Percentiles rank a stretch among this genome's conserved stretches.
Conservation (phyloP, 1,140 invertebrate species). For the Temnothorax longispinosus region DNA sequence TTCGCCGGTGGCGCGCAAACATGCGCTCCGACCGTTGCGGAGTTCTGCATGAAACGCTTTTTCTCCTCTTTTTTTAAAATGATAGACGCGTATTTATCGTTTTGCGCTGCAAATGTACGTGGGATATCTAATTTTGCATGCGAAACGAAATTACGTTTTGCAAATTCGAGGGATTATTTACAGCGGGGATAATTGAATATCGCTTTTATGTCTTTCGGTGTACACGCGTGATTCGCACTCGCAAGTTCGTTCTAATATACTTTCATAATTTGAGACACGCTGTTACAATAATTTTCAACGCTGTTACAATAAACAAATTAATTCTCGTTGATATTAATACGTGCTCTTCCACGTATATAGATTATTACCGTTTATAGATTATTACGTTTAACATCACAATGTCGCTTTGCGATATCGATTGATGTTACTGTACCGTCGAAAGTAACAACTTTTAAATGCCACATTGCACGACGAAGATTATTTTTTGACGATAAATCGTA, state of each 20-base stretch:
- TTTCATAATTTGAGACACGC: slow-evolving; percentile 7
- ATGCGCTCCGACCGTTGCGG: background rate
- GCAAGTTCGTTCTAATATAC: slow-evolving; percentile 6
- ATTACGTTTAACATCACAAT: slow-evolving; percentile 10
- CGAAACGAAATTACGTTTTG: slow-evolving; percentile 3
- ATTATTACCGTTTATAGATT: slow-evolving; percentile 29
- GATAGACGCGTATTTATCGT: background rate
- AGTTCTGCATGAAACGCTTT: slow-evolving; percentile 19
- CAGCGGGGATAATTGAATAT: slow-evolving; percentile 31
- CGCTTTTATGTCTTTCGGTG: background rate
- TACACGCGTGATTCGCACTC: background rate
- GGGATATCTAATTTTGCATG: slow-evolving; percentile 13
- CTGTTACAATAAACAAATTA: slow-evolving; percentile 43
- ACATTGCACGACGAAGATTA: background rate
- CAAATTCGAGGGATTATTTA: background rate
- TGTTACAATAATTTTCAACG: slow-evolving; percentile 4
- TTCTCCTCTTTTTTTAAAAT: slow-evolving; percentile 2
- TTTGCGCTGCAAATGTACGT: background rate
- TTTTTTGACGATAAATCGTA: background rate
- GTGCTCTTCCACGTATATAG: background rate
- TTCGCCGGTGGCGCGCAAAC: background rate
- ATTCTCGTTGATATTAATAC: background rate
- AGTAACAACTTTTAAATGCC: slow-evolving; percentile 19
- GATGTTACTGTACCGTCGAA: background rate
- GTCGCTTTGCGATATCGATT: background rate